Evolutionary conservation across 2,888 invertebrate genomes (phyloP), one percentile per base, ranked within the genome.

Genomic region (Luperina nickerlii): DNA sequence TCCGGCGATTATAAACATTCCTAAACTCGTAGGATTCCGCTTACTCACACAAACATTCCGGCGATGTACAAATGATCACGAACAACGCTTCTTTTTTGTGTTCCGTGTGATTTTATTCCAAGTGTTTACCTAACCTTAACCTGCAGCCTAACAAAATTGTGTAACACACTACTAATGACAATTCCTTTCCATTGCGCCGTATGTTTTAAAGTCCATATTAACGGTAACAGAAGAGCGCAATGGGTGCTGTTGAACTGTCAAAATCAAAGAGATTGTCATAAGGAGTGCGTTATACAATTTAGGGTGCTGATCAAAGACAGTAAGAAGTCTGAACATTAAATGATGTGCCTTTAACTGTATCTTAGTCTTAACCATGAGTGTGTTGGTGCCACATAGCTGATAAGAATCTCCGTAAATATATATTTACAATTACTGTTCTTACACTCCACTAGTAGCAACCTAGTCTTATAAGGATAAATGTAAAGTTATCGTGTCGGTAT

Each of bases 401-500:
- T 92, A 93, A 92, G 95, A 95, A 95, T 96, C 96, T 95, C 95
- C 82, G 74, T 78, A 78, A 86, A 87, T 87, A 15, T 81, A 85
- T 88, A 89, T 87, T 88, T 89, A 81, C 69, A 84, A 88, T n/a
- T n/a, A n/a, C 86, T 87, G 86, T 87, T 90, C 88, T 86, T 87
- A 84, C 88, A 88, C 95, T 95, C 94, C 94, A 95, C 95, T 95
- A 94, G 93, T 94, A 90, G 87, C 86, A 80, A 81, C 87, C 92
- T 94, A 94, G 94, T 93, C 94, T 87, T 85, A 42, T 84, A 87
- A 87, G 86, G 32, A 54, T 87, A 87, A 76, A 78, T 76, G 80
- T 88, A 78, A 76, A 79, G 78, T 74, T 76, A 78, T 77, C 54
- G 71, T 82, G 79, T 82, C 73, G 51, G 48, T 87, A 82, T 81